These are phyloP conservation scores for Melanchra persicariae DNA, from an alignment of 2,888 invertebrate species.

Conservation along the genomic window DNA sequence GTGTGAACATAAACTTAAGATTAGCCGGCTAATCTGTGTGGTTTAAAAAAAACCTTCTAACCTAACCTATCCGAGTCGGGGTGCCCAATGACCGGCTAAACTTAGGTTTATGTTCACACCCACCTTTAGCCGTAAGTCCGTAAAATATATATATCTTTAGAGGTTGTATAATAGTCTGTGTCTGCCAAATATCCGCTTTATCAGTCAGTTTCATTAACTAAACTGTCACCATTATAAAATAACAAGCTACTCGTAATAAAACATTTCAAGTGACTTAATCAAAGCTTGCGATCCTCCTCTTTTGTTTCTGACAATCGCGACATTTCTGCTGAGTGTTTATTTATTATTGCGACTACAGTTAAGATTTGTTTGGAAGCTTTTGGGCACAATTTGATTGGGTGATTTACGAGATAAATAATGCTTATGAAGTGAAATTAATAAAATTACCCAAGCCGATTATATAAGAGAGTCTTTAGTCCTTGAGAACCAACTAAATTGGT, in stretches of 20 bases:
- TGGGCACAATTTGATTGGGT: conserved; percentile 12
- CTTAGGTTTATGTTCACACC: too few species aligned
- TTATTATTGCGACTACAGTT: conserved; percentile 6
- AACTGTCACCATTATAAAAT: conserved; percentile 24
- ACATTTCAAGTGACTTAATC: conserved; percentile 39
- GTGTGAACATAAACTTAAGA: too few species aligned
- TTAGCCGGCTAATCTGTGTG: too few species aligned
- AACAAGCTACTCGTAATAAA: conserved; percentile 16
- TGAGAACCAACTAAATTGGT: neutral
- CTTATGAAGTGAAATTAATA: too few species aligned
- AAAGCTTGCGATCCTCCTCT: conserved; percentile 21
- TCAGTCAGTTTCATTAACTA: conserved; percentile 7
- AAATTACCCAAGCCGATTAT: too few species aligned
- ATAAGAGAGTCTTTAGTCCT: neutral
- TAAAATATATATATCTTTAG: too few species aligned
- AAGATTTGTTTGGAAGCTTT: conserved; percentile 20
- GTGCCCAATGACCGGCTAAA: too few species aligned
- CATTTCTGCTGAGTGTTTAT: neutral
- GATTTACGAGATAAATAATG: conserved; percentile 7
- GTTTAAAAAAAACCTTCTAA: too few species aligned
- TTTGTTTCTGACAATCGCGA: conserved; percentile 34
- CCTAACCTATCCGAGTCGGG: too few species aligned
- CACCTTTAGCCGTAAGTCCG: too few species aligned
- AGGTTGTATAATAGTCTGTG: neutral
- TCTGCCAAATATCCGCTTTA: conserved; percentile 10